Base-by-base conservation (phyloP, 2,888 invertebrate genomes). In the Hermodice carunculata region DNA sequence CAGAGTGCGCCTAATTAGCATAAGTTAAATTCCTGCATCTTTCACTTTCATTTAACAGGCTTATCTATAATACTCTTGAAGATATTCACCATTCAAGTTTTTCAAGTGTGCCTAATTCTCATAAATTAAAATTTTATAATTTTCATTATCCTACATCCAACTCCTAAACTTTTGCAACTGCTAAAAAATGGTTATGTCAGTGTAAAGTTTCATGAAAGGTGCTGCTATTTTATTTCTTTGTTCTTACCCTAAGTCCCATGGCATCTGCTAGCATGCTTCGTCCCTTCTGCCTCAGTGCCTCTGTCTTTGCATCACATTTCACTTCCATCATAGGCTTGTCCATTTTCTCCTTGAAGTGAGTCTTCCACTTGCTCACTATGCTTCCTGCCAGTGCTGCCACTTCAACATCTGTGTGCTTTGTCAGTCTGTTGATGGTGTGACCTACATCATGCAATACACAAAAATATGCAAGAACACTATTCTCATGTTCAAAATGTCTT, bases 251-350 rank as follows among this genome's bases (percentile, higher is more conserved):
- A 22, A 51, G 52, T 24, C 42, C 48, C 29, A 82, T 60, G 29
- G 78, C 73, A 8, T 73, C 78, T 17, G 74, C 66, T 17, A 82
- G 56, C 14, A 79, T 67, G 34, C 70, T 73, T 44, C 73, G 74
- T 5, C 78, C 80, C 22, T 74, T 67, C 8, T 64, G 63, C 51
- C 82, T 68, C 34, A 76, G 56, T 43, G 71, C 74, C 43, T 82
- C 79, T 56, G 79, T 77, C 56, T 78, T 80, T 22, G 71, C 64
- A 64, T 81, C 81, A 73, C 76, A 79, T 49, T 74, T 74, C 24
- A 82, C 82, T 61, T 82, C 82, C 48, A 82, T 80, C 69, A 73
- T 74, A 11, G 80, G 79, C 34, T 75, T 69, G 28, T 80, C 72
- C 22, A 62, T 56, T 28, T 75, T 71, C 19, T 78, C 76, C 22